These are phyloP conservation scores for Parnassius glacialis DNA, from an alignment of 2,888 invertebrate species.

Conservation along the genomic window DNA sequence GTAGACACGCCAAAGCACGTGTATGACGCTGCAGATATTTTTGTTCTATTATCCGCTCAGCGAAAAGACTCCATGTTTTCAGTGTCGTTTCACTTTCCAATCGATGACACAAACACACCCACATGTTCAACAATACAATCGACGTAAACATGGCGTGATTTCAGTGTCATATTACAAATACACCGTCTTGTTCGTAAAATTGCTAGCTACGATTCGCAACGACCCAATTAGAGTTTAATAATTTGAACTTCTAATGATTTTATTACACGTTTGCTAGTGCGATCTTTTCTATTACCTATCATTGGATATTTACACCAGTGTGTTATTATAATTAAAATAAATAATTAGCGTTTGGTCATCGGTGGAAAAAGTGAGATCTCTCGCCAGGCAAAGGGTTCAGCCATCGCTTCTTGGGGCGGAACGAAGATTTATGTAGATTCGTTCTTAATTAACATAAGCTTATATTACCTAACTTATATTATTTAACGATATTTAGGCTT, in stretches of 20 bases:
- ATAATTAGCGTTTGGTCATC: too few species aligned
- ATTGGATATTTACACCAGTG: too few species aligned
- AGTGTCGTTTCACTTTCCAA: neutral
- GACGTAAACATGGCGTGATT: conserved; percentile 16
- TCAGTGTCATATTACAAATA: conserved; percentile 22
- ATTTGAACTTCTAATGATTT: neutral
- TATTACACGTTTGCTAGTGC: too few species aligned
- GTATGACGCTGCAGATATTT: neutral
- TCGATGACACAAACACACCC: conserved; percentile 10
- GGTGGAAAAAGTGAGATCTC: too few species aligned
- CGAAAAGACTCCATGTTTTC: neutral
- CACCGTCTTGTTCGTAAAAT: conserved; percentile 8
- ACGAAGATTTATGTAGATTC: too few species aligned
- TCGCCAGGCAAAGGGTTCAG: too few species aligned
- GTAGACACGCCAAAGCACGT: neutral
- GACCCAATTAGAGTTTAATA: neutral
- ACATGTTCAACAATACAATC: conserved; percentile 8
- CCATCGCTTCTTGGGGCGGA: too few species aligned
- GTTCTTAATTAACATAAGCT: too few species aligned
- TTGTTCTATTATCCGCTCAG: neutral
- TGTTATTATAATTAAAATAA: too few species aligned
- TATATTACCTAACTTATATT: too few species aligned
- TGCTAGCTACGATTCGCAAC: neutral
- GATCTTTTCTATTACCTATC: too few species aligned
- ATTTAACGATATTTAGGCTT: too few species aligned